Percentiles rank a stretch among this genome's conserved stretches.
phyloP scores from a whole-genome alignment of 2,888 invertebrate species.

The Cabera pusaria region DNA sequence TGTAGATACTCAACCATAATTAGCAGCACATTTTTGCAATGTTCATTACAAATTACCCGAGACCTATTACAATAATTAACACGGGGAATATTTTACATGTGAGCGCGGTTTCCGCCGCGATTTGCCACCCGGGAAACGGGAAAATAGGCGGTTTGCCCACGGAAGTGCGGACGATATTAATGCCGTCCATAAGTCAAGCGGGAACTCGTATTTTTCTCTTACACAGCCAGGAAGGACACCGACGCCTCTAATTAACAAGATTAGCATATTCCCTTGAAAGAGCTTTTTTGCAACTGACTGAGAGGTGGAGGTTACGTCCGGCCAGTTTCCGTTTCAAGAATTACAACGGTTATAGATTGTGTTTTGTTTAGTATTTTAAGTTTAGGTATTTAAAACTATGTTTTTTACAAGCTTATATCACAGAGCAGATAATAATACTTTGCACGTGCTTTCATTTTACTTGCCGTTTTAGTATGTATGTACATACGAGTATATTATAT shows the following conservation, averaged over 20 bases:
- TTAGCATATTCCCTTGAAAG: constrained; percentile 73
- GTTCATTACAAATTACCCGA: constrained; percentile 26
- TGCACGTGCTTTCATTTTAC: too few species aligned
- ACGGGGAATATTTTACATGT: constrained; percentile 32
- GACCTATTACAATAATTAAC: constrained; percentile 29
- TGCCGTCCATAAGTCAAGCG: constrained; percentile 70
- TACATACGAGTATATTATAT: too few species aligned
- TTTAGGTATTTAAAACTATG: too few species aligned
- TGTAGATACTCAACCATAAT: constrained; percentile 2
- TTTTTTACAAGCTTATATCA: too few species aligned
- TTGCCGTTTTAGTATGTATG: too few species aligned
- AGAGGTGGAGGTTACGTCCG: constrained; percentile 27
- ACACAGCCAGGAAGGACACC: constrained; percentile 62
- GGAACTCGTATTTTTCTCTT: constrained; percentile 71
- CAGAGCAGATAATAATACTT: too few species aligned
- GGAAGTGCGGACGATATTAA: constrained; percentile 78
- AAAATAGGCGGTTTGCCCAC: constrained; percentile 56
- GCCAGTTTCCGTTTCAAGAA: constrained; percentile 8
- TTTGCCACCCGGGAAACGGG: constrained; percentile 31
- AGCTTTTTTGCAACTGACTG: constrained; percentile 49
- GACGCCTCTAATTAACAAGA: constrained; percentile 77
- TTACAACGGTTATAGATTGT: too few species aligned
- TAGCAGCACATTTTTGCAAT: constrained; percentile 21
- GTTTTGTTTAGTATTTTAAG: too few species aligned
- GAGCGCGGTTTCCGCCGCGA: constrained; percentile 26